A percentile compares a stretch with the other conserved stretches of the same genome.
Conservation (phyloP, 2,113 vertebrate species). For the Athene noctua region DNA sequence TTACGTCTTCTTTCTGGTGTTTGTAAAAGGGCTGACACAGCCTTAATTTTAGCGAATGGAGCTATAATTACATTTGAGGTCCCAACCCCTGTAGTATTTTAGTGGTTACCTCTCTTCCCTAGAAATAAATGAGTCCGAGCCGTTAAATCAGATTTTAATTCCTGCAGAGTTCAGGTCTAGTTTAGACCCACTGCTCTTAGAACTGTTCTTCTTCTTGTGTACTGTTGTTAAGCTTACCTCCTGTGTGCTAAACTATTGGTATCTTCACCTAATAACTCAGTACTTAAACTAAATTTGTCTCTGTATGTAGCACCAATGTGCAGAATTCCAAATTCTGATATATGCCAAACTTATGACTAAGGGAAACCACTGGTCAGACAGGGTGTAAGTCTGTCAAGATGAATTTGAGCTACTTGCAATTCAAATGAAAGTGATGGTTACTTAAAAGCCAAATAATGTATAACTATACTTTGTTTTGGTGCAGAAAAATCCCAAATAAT, state of each 20-base stretch:
- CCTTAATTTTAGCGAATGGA: not conserved
- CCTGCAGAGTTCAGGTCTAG: not conserved
- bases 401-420: not conserved
- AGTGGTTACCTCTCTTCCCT: conserved; percentile 37
- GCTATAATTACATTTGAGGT: conserved; percentile 41
- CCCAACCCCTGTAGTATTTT: not conserved
- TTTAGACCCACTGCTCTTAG: not conserved
- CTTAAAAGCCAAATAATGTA: not conserved
- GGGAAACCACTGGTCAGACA: conserved; percentile 36
- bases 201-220: fast-evolving
- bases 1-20: not conserved
- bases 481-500: not conserved
- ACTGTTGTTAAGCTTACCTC: not conserved
- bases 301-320: not conserved
- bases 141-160: not conserved
- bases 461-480: not conserved
- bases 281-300: not conserved
- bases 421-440: conserved; percentile 24
- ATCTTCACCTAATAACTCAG: not conserved
- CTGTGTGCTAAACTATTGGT: not conserved
- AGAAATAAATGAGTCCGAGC: not conserved
- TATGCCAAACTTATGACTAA: not conserved
- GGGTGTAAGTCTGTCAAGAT: not conserved
- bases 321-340: not conserved
- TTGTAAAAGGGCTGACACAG: conserved; percentile 43